Base-by-base conservation (phyloP, 2,797 vertebrate genomes). In the Thaleichthys pacificus region DNA sequence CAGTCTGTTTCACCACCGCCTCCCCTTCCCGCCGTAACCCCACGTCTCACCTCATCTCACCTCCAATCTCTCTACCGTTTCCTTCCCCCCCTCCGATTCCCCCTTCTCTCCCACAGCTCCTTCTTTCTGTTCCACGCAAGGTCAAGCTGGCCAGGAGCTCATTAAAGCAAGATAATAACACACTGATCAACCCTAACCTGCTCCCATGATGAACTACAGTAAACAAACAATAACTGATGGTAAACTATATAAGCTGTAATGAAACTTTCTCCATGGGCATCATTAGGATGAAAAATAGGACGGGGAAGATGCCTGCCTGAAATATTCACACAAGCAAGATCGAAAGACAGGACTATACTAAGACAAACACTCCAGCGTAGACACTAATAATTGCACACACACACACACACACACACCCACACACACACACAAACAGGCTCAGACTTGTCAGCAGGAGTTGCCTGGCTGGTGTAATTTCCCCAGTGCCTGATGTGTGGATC, bases 381-480 rank as follows among this genome's bases (percentile, higher is more conserved):
- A 64, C 54, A 60, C 68, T 24, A 21, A 65, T 47, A 70, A 47
- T 69, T 61, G 57, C 42, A 58, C 73, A 66, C 19, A 24, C 68
- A 69, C 68, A 65, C 56, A 32, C 56, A 42, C 32, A 12, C n/a
- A 14, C 32, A 22, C 19, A n/a, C 19, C 22, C 51, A 35, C 54
- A 68, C 49, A 56, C 24, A n/a, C n/a, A 65, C 49, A 78, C 83
- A 69, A 1, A 61, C 30, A n/a, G 30, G 32, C 22, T 73, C 67
- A 21, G 19, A 47, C 26, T 70, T 66, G 74, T 68, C 67, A 21
- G 70, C 61, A 66, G 61, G 73, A 73, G 61, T 42, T 66, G 74
- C 70, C 84, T 86, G 66, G 72, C 65, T 84, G 68, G 61, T 84
- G 79, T 86, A 81, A 84, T 89, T 86, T 86, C 77, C 74, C 74